Evolutionary conservation across 1,140 invertebrate species (phyloP), one percentile per base, ranked within the genome.

Genomic region (Cherax destructor): DNA sequence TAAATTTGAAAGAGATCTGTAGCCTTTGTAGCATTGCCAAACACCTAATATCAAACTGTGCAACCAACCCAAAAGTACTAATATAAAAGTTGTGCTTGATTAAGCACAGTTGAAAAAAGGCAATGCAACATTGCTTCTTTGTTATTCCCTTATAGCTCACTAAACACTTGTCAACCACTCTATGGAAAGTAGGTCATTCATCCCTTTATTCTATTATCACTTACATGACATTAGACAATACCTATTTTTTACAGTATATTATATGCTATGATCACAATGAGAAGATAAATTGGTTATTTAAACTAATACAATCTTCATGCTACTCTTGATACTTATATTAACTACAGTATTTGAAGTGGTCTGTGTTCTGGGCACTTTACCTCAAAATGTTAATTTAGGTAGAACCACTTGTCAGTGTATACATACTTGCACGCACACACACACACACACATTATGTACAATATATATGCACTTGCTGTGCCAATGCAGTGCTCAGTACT

Each of bases 211-310:
- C 87, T 83, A 74, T 83, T 89, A 89, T 89, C 87, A 89, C 87
- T 89, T 89, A 76, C 69, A 89, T 74, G 65, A 81, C 87, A 65
- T 61, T 86, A 78, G 21, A 56, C 18, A 61, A 47, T 78, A 86
- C 85, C 79, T 81, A n/a, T 80, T 74, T 56, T 89, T 89, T 89
- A 89, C 87, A 69, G 61, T 89, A 61, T 83, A 89, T 41, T 41
- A 41, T 89, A 89, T 72, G 80, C 87, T 89, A 89, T 80, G 79
- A 89, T 89, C 87, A 89, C 87, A 89, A 89, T 89, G 87, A 89
- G 87, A 88, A 81, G 80, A 72, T 83, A 83, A 89, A 83, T 13
- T 49, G 65, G 50, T 83, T 72, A 49, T 76, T 83, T 83, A 89
- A 88, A 81, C 79, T 81, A 89, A 72, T 89, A 89, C 85, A 86